Evolutionary conservation across 2,113 vertebrate species (phyloP).

Genomic region (Daphoenositta chrysoptera): DNA sequence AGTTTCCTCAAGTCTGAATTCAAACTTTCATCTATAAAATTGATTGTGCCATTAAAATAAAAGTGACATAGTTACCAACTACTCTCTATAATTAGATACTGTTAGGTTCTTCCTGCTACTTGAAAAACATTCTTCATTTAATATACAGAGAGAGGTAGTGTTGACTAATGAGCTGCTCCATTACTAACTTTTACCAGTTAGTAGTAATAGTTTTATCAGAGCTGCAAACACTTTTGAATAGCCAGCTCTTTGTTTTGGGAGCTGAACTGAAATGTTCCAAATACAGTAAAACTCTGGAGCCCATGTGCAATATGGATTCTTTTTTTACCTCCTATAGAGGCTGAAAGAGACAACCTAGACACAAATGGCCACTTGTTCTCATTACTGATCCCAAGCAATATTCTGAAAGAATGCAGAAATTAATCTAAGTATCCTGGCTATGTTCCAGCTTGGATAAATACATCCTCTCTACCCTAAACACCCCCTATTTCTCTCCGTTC

Average conservation of each 20-base stretch:
- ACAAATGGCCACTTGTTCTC: constrained; percentile 1
- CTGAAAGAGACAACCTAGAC: constrained; percentile 36
- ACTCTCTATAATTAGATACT: constrained; percentile 66
- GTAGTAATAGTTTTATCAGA: constrained; percentile 60
- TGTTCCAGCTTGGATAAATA: neutral
- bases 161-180: constrained; percentile 63
- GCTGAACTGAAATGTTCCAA: neutral
- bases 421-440: neutral
- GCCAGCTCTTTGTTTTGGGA: constrained; percentile 51
- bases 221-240: constrained; percentile 53
- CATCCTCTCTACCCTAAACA: neutral
- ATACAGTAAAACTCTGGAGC: neutral
- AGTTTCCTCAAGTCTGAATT: constrained; percentile 67
- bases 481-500: neutral
- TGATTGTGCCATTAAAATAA: constrained; percentile 68
- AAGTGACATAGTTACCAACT: constrained; percentile 53
- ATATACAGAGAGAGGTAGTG: constrained; percentile 53
- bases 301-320: neutral
- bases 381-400: constrained; percentile 14
- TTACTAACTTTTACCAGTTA: constrained; percentile 64
- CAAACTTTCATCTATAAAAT: constrained; percentile 70
- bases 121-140: constrained; percentile 66
- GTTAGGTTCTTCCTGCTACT: constrained; percentile 61
- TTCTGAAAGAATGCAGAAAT: constrained; percentile 11
- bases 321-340: neutral